Conservation (phyloP, 2,888 invertebrate species). For the Brassicogethes aeneus region DNA sequence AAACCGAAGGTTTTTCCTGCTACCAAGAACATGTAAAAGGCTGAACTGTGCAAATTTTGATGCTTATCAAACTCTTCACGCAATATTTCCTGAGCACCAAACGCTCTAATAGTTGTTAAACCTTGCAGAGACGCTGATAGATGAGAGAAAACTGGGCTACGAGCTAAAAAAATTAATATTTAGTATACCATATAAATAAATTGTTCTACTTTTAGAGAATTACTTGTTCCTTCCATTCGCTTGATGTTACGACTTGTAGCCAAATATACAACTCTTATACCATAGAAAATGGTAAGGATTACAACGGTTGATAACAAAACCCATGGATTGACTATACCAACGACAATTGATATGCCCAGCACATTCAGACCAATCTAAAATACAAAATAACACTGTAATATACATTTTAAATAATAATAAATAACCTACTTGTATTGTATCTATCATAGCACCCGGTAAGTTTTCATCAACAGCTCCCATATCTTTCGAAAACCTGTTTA, state of each 20-base stretch:
- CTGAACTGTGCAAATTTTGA: conserved; percentile 59
- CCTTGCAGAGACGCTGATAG: conserved; percentile 68
- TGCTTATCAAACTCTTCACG: conserved; percentile 52
- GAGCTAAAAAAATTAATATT: conserved; percentile 52
- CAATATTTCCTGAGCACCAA: conserved; percentile 54
- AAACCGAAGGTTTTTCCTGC: conserved; percentile 62
- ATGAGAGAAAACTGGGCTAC: conserved; percentile 70
- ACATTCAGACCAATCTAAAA: conserved; percentile 54
- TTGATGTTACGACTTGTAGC: conserved; percentile 66
- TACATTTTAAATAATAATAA: background rate
- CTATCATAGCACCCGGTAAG: conserved; percentile 44
- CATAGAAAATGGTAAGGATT: conserved; percentile 56
- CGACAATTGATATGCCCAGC: conserved; percentile 61
- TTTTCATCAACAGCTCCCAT: conserved; percentile 51
- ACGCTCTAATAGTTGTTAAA: conserved; percentile 64
- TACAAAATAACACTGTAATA: conserved; percentile 13
- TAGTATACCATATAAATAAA: conserved; percentile 5
- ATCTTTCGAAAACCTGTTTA: conserved; percentile 67
- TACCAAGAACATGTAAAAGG: conserved; percentile 58
- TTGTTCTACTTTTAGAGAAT: conserved; percentile 34
- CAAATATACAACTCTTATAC: conserved; percentile 60
- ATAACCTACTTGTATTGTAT: conserved; percentile 38
- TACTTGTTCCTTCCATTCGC: conserved; percentile 58
- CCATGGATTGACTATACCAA: conserved; percentile 62
- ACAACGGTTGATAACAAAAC: conserved; percentile 55